Conservation (phyloP, 2,797 vertebrate genomes). For the Danio albolineatus region DNA sequence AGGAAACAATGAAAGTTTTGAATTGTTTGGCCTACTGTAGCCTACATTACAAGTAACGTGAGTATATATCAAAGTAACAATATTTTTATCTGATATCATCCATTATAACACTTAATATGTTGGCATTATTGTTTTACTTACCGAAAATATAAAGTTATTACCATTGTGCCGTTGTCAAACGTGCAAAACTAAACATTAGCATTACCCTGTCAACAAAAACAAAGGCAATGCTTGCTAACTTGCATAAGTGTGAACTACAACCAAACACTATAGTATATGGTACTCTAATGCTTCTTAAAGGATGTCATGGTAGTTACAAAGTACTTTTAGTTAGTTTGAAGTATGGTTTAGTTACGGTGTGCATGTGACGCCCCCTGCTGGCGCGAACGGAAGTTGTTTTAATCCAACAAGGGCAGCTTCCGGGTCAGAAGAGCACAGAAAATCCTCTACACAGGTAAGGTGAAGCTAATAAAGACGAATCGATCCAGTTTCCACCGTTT, state of each 20-base stretch:
- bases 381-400: neutral
- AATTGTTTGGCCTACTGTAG: neutral
- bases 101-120: neutral
- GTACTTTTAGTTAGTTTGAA: neutral
- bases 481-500: neutral
- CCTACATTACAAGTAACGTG: neutral
- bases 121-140: neutral
- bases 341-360: neutral
- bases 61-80: neutral
- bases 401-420: slow-evolving; percentile 3
- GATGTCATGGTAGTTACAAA: neutral
- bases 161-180: neutral
- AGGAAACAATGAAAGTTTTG: neutral
- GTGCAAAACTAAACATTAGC: neutral
- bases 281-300: neutral
- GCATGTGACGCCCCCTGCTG: slow-evolving; percentile 49
- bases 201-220: neutral
- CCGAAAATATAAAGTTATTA: neutral
- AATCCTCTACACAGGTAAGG: slow-evolving; percentile 21
- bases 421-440: neutral
- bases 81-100: neutral
- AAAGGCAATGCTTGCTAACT: neutral
- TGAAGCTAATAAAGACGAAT: neutral
- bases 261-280: neutral
- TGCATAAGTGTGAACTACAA: neutral